Percentiles rank a stretch among this genome's conserved stretches.
Evolutionary conservation across 2,797 vertebrate genomes (phyloP).

Genomic region (Choloepus didactylus): DNA sequence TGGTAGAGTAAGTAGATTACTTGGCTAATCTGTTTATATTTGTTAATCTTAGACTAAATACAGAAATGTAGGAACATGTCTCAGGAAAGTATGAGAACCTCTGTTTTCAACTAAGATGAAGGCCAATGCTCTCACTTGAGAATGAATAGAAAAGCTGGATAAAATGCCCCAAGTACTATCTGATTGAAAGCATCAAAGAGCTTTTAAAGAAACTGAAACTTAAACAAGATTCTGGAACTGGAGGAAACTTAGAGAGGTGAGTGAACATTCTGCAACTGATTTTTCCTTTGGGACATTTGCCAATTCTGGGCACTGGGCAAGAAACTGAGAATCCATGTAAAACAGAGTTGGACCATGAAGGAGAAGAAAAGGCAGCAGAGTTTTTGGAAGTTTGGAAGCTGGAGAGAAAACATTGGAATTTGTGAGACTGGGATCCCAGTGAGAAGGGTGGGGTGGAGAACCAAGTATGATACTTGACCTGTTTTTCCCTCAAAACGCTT

Average conservation of each 20-base stretch:
- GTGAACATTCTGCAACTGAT: not conserved
- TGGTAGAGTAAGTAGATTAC: not conserved
- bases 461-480: not conserved
- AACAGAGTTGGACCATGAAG: not conserved
- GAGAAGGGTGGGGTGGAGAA: not conserved
- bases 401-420: not conserved
- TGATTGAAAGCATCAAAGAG: not conserved
- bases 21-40: not conserved
- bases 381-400: not conserved
- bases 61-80: not conserved
- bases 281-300: not conserved
- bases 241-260: not conserved
- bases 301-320: not conserved
- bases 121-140: not conserved
- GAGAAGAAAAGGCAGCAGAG: not conserved
- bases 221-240: not conserved
- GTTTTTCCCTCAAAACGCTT: not conserved
- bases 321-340: not conserved
- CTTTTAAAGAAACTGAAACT: not conserved
- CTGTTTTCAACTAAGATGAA: not conserved
- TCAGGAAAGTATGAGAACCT: not conserved
- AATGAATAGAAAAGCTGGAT: not conserved
- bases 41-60: conserved; percentile 4
- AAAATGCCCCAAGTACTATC: not conserved
- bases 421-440: not conserved